Percentiles rank a stretch among this genome's conserved stretches.
Evolutionary conservation across 2,113 vertebrate genomes (phyloP).

Genomic region (Poeciliopsis turrubarensis): DNA sequence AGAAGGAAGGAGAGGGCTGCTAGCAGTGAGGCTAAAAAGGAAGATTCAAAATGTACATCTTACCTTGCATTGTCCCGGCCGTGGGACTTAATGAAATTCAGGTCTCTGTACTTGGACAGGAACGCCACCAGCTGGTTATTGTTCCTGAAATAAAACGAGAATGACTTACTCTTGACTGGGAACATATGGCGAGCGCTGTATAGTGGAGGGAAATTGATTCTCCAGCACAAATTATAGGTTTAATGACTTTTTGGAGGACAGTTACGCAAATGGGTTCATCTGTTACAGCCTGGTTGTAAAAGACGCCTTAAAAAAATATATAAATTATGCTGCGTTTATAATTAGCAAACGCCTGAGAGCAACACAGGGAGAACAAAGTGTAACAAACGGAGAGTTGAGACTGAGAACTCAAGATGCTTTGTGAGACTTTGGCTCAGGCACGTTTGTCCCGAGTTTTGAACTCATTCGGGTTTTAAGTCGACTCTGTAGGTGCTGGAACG

Average conservation of each 20-base stretch:
- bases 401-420: background rate
- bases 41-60: constrained; percentile 21
- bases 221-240: constrained; percentile 13
- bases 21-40: constrained; percentile 12
- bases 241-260: constrained; percentile 8
- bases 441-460: background rate
- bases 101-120: constrained; percentile 93
- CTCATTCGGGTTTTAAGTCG: background rate
- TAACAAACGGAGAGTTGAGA: background rate
- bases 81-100: constrained; percentile 99
- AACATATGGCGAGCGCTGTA: constrained; percentile 22
- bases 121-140: constrained; percentile 97
- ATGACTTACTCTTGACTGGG: constrained; percentile 25
- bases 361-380: background rate
- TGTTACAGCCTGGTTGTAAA: constrained; percentile 5
- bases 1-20: background rate
- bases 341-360: background rate
- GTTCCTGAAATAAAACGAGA: constrained; percentile 80
- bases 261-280: constrained; percentile 14
- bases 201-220: constrained; percentile 8
- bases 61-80: constrained; percentile 98
- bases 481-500: background rate
- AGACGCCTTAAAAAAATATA: background rate
- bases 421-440: too few species aligned
- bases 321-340: background rate